Conservation (phyloP, 2,113 vertebrate species). For the Montifringilla adamsi region DNA sequence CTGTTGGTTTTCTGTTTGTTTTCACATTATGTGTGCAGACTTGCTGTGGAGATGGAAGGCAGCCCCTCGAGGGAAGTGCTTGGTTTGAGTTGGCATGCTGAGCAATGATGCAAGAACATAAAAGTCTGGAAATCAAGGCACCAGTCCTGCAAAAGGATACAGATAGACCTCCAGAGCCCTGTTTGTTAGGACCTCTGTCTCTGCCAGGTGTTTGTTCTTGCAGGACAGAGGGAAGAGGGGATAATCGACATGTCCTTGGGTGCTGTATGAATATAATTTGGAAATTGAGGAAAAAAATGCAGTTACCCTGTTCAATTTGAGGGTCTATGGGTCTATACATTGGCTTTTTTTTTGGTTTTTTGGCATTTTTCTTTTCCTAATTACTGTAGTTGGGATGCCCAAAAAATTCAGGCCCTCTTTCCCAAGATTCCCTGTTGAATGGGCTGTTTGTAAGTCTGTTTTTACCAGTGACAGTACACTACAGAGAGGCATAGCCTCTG, state of each 20-base stretch:
- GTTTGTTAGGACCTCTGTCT: not conserved
- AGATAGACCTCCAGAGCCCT: not conserved
- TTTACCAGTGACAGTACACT: conserved; percentile 68
- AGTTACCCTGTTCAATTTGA: conserved; percentile 43
- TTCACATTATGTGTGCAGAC: conserved; percentile 43
- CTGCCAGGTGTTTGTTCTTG: not conserved
- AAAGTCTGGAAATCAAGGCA: not conserved
- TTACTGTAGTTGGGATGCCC: conserved; percentile 17
- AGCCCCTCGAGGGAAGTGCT: conserved; percentile 18
- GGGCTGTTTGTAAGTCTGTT: conserved; percentile 66
- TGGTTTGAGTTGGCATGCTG: conserved; percentile 39
- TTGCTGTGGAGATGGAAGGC: conserved; percentile 48
- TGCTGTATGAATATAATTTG: not conserved
- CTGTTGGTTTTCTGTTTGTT: conserved; percentile 55
- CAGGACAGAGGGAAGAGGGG: conserved; percentile 16
- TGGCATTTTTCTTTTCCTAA: conserved; percentile 28
- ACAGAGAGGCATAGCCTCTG: conserved; percentile 53
- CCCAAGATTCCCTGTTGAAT: conserved; percentile 4
- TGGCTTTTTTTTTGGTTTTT: conserved; percentile 29
- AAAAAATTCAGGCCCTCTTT: conserved; percentile 30
- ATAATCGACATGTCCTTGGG: not conserved
- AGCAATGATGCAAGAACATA: not conserved
- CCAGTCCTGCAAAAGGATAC: not conserved
- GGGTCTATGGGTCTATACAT: conserved; percentile 17
- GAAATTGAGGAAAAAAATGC: not conserved